Conservation (phyloP, 92 coral and sea anemone species). For the Parazoanthus darwini region DNA sequence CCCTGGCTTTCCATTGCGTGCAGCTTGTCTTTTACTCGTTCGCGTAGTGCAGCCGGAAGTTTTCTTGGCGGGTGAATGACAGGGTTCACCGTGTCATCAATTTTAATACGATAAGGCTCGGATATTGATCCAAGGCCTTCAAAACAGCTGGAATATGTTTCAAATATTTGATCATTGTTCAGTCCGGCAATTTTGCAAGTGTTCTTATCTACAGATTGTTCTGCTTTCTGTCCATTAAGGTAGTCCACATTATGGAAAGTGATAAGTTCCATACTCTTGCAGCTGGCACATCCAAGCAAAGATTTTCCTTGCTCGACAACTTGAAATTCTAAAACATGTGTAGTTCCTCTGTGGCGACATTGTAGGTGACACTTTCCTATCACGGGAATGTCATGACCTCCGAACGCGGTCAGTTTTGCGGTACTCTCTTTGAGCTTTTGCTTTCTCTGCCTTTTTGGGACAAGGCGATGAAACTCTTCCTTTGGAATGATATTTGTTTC, state of each 20-base stretch:
- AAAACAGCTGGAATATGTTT: slow-evolving; percentile 44
- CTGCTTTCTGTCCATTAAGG: too few relatives aligned
- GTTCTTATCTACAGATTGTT: too few relatives aligned
- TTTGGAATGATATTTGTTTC: slow-evolving; percentile 45
- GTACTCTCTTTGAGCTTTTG: slow-evolving; percentile 29
- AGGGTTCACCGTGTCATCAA: slow-evolving; percentile 31
- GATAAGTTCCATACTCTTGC: slow-evolving; percentile 48
- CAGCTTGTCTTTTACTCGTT: neutral
- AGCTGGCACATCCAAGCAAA: slow-evolving; percentile 34
- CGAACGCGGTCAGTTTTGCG: slow-evolving; percentile 51
- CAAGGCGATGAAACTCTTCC: slow-evolving; percentile 37
- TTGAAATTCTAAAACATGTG: slow-evolving; percentile 36
- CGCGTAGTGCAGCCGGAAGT: slow-evolving; percentile 41
- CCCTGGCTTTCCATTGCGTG: too few relatives aligned
- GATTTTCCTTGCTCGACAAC: slow-evolving; percentile 49
- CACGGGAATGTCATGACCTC: slow-evolving; percentile 48
- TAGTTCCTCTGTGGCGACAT: slow-evolving; percentile 13
- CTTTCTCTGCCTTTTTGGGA: slow-evolving; percentile 43
- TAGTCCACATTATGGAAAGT: slow-evolving; percentile 25
- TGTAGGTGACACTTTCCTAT: slow-evolving; percentile 36
- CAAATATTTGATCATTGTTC: slow-evolving; percentile 36
- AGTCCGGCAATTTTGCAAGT: slow-evolving; percentile 31
- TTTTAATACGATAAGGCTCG: slow-evolving; percentile 49
- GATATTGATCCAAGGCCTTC: slow-evolving; percentile 46
- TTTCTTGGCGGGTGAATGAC: slow-evolving; percentile 53